Conservation (phyloP, 2,888 invertebrate genomes). For the Netelia inedita region DNA sequence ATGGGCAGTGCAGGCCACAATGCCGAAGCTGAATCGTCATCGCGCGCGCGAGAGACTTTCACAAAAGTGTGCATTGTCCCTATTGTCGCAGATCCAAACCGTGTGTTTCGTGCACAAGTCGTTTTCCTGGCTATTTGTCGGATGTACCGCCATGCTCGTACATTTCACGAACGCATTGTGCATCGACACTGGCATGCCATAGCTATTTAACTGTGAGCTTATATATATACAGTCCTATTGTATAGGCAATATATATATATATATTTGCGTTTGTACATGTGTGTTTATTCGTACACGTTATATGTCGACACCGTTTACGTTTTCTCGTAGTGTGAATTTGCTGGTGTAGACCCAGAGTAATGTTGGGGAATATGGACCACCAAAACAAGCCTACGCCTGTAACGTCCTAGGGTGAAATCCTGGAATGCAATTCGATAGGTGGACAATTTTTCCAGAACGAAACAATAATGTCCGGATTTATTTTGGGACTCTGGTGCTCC, state of each 20-base stretch:
- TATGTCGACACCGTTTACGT: constrained; percentile 12
- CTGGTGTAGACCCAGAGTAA: background rate
- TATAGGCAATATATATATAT: constrained; percentile 43
- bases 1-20: constrained; percentile 66
- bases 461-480: no score
- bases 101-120: constrained; percentile 71
- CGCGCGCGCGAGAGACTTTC: constrained; percentile 31
- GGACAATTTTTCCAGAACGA: no score
- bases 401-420: no score
- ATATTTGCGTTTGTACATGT: constrained; percentile 32
- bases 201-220: constrained; percentile 76
- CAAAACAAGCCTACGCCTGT: no score
- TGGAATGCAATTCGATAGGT: no score
- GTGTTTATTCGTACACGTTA: no score
- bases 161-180: constrained; percentile 75
- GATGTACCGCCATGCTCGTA: constrained; percentile 43
- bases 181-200: constrained; percentile 8
- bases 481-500: no score
- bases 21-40: constrained; percentile 66
- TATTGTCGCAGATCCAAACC: constrained; percentile 76
- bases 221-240: constrained; percentile 60
- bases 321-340: constrained; percentile 17
- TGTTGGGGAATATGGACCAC: background rate
- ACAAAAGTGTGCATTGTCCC: constrained; percentile 75
- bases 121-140: constrained; percentile 77